Base-by-base conservation (phyloP, 1,140 invertebrate species). In the Drosophila dunni region DNA sequence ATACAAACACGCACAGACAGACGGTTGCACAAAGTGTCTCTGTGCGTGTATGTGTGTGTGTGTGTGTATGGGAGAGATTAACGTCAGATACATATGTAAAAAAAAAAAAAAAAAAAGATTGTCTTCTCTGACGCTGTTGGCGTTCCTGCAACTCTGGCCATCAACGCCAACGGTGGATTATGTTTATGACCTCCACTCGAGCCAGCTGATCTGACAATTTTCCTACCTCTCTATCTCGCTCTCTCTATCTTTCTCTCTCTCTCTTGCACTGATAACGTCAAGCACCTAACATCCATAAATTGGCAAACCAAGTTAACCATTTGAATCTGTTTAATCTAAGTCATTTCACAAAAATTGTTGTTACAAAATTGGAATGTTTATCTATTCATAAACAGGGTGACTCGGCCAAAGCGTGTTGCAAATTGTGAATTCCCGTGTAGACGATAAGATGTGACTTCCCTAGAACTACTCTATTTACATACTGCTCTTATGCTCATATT, bases 41-140 rank as follows among this genome's bases (percentile, higher is more conserved):
- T 56, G 38, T 56, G 6, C 48, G 33, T 63, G 40, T 56, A 15
- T 42, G n/a, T 36, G 17, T 44, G 8, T 53, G 11, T 29, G 38
- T 38, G 33, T 38, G 58, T 11, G 54, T 50, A 20, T 40, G 7
- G 44, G 15, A 44, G 66, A 84, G 82, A 85, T 85, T 86, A 85
- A 73, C 79, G 82, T 85, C 82, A 85, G 82, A 81, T 64, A 70
- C 53, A 51, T 17, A 62, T 50, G 38, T 48, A 67, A 11, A 66
- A n/a, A 48, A 13, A 50, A 7, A 9, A 8, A 38, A 9, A 68
- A 63, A 78, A 85, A 72, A 48, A 46, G 64, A 61, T 75, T 75
- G 71, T 64, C 36, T 79, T 51, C 66, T 62, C 48, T 84, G 71
- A 74, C 71, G 67, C 38, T 57, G 53, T 75, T 75, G 45, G 60